Base-by-base conservation (phyloP, 2,797 vertebrate genomes). In the Pangasius krempfi region DNA sequence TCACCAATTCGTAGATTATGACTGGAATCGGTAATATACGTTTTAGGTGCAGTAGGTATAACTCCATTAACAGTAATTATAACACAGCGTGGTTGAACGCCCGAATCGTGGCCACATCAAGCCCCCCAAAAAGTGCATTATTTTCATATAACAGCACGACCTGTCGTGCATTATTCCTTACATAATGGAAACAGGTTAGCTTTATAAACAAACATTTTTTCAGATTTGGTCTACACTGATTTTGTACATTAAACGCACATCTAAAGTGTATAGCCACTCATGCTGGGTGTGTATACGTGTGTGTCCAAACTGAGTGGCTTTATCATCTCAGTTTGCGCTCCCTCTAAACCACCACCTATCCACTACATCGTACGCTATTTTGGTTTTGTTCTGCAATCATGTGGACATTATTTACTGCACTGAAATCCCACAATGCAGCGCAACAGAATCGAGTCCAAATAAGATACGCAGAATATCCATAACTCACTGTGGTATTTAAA, bases 401-500 rank as follows among this genome's bases (percentile, higher is more conserved):
- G 37, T 8, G 56, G 56, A 40, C 56, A 27, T 58, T 58, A 56
- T 58, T 58, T 37, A 81, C 30, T 81, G 52, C 30, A 20, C 76
- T 9, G 52, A 81, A 79, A 80, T 58, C 54, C 30, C 78, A 37
- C 30, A 81, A 25, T 14, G 30, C 78, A 22, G 3, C 58, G 18
- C 33, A 37, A 81, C 25, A 47, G 13, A 3, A 64, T 62, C 22
- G 13, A 44, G 56, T 83, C 27, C 14, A 47, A 47, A 83, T 83
- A 60, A 64, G 81, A n/a, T 64, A 83, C n/a, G 25, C 81, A 83
- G 81, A 64, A 64, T 4, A 30, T 82, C 20, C 80, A 40, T 60
- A 44, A 82, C 20, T 30, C 27, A 44, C 18, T n/a, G 47, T 13
- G 40, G 81, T 64, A 47, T 50, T 64, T 66, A 64, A 47, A 66